phyloP scores from a whole-genome alignment of 2,113 vertebrate species.

The Sinocyclocheilus grahami region DNA sequence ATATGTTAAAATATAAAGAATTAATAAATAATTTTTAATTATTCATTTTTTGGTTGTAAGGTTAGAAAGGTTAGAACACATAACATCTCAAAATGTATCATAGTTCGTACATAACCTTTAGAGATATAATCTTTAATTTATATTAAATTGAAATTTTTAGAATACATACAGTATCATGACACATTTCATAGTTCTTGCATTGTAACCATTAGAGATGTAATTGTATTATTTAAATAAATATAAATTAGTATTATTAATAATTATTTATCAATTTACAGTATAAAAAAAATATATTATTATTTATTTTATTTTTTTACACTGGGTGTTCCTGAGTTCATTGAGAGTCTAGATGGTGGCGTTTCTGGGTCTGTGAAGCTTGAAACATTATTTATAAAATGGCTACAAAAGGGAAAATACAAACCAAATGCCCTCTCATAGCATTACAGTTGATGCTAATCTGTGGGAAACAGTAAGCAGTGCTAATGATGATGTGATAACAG shows the following conservation, averaged over 20 bases:
- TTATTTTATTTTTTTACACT: neutral
- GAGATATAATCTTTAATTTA: no score
- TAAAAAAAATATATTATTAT: no score
- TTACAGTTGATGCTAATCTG: constrained; percentile 15
- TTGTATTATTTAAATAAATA: no score
- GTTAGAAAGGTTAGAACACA: neutral
- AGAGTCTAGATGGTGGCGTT: neutral
- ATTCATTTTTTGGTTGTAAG: no score
- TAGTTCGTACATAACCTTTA: no score
- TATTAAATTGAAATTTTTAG: neutral
- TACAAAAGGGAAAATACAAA: neutral
- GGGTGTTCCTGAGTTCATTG: neutral
- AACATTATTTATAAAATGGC: neutral
- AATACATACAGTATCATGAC: neutral
- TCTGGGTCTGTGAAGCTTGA: neutral
- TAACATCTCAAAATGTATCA: no score
- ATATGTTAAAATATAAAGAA: neutral
- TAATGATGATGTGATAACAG: constrained; percentile 21
- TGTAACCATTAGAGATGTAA: no score
- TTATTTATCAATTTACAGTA: no score
- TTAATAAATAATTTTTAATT: neutral
- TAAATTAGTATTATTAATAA: no score
- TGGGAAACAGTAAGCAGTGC: neutral
- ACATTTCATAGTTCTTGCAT: no score
- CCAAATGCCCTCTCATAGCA: neutral